These are phyloP conservation scores for Drosophila austrosaltans DNA, from an alignment of 2,888 invertebrate species.

Conservation along the genomic window DNA sequence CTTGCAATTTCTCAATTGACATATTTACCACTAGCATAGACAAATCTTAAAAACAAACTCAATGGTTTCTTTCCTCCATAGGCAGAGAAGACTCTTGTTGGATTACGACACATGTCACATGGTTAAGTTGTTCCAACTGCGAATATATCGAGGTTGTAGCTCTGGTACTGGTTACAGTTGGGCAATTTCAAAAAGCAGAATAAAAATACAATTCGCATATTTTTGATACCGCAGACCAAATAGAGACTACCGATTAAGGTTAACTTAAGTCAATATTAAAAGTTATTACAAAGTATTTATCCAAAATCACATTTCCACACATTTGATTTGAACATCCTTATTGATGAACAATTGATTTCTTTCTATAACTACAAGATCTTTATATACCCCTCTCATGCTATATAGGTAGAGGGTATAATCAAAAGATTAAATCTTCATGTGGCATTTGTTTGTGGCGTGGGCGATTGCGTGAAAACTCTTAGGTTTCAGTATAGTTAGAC, in stretches of 20 bases:
- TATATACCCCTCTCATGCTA: no score
- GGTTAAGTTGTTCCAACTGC: constrained; percentile 15
- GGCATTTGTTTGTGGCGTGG: constrained; percentile 33
- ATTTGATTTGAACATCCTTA: no score
- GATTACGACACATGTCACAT: constrained; percentile 48
- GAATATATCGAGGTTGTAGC: constrained; percentile 2
- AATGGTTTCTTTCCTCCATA: background rate
- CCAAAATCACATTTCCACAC: background rate
- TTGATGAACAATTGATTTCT: no score
- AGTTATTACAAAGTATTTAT: no score
- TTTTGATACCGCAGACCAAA: background rate
- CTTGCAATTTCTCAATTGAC: background rate
- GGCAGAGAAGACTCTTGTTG: constrained; percentile 36
- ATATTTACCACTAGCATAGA: background rate
- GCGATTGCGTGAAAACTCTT: constrained; percentile 37
- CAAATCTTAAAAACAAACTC: background rate
- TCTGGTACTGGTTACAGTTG: constrained; percentile 50
- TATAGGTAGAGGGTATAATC: no score
- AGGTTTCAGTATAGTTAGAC: background rate
- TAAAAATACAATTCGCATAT: background rate
- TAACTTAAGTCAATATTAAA: no score
- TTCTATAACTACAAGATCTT: no score
- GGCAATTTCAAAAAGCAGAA: constrained; percentile 34
- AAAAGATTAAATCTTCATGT: constrained; percentile 28
- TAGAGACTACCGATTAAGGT: background rate